Evolutionary conservation across 2,888 invertebrate species (phyloP), one percentile per base, ranked within the genome.

Genomic region (Pristionchus arcanus): DNA sequence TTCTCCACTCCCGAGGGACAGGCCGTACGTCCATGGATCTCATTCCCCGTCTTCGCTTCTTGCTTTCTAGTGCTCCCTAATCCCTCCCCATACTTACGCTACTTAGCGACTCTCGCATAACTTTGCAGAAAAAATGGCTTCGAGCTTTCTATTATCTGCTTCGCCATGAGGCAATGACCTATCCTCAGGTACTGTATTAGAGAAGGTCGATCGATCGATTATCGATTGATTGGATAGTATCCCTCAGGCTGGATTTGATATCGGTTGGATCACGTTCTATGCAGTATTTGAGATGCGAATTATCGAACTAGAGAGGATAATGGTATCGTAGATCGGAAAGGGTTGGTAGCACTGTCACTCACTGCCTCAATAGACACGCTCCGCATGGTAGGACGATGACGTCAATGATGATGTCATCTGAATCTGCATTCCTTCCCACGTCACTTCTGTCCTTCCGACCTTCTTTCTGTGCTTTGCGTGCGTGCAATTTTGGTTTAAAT

Each of bases 131-230:
- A 5, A 81, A 81, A 34, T 81, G 81, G 81, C 81, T 81, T 49
- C 49, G 49, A n/a, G 81, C 81, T 81, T 81, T 81, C 81, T 81
- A 81, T 81, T 81, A 53, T 53, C 49, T 81, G 81, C 81, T 81
- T 81, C 81, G 81, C 28, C 81, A 81, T 28, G 81, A 81, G 28
- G 49, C 49, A 21, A 42, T 81, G n/a, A 42, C n/a, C n/a, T 49
- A 81, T 28, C 81, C 81, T 28, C n/a, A 81, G 81, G 81, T 81
- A 74, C 25, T 74, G 34, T 31, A 74, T 21, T 55, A 34, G 34
- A 31, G 37, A 37, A 1, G 74, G 16, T 74, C 74, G 25, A 74
- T 74, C 74, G 74, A 74, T 74, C 28, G 34, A 68, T 68, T 68
- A 71, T 71, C 71, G 71, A 71, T 71, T 25, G 81, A 81, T 49